Percentiles rank a stretch among this genome's conserved stretches.
These are phyloP conservation scores for Rapana venosa DNA, from an alignment of 2,888 invertebrate species.

Conservation along the genomic window DNA sequence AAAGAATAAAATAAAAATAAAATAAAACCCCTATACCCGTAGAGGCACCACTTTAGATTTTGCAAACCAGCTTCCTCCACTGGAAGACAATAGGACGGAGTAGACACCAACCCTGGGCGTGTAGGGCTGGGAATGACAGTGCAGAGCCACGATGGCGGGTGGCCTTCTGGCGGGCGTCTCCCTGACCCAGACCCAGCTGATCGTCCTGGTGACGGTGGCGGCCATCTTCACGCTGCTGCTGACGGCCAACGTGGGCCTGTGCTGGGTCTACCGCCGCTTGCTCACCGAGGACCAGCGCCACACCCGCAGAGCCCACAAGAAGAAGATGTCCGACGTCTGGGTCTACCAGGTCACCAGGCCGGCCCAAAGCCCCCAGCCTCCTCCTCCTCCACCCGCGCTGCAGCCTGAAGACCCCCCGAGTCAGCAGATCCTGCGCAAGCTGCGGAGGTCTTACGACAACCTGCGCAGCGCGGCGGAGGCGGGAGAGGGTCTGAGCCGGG, in stretches of 20 bases:
- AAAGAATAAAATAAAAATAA: no score
- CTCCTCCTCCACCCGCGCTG: not conserved
- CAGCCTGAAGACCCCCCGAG: not conserved
- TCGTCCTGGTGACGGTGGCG: constrained; percentile 37
- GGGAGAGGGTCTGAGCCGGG: constrained; percentile 5
- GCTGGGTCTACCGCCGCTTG: constrained; percentile 31
- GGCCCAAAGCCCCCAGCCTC: not conserved
- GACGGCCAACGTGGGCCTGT: constrained; percentile 42
- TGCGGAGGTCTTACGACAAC: constrained; percentile 29
- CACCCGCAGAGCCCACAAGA: not conserved
- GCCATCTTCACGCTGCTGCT: constrained; percentile 36
- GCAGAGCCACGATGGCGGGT: not conserved
- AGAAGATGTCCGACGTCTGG: constrained; percentile 40
- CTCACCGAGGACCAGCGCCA: constrained; percentile 10
- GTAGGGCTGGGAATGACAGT: not conserved
- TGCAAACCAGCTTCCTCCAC: no score
- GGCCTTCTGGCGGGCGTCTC: not conserved
- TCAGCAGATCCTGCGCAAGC: constrained; percentile 33
- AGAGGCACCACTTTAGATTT: no score
- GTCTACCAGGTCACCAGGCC: constrained; percentile 42
- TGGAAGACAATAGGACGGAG: no score
- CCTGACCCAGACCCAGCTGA: constrained; percentile 42
- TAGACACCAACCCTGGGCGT: not conserved
- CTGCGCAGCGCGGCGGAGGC: not conserved
- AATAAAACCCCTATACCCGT: no score